Evolutionary conservation across 2,113 vertebrate species (phyloP).

Genomic region (Oryzias curvinotus): DNA sequence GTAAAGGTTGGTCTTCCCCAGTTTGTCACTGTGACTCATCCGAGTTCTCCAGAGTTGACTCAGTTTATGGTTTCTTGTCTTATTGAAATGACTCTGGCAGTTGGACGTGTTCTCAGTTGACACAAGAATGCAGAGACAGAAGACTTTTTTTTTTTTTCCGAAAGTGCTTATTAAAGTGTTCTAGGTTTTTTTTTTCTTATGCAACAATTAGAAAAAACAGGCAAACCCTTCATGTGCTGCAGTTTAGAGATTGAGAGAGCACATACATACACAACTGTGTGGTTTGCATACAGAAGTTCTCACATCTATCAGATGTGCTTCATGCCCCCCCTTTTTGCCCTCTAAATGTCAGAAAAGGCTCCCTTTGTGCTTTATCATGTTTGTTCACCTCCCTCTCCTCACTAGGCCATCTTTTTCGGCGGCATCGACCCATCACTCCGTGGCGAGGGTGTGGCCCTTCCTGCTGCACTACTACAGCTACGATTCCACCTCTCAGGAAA

Average conservation of each 20-base stretch:
- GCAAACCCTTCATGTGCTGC: not conserved
- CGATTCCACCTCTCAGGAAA: conserved; percentile 88
- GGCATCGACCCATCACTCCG: conserved; percentile 93
- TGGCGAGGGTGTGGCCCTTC: conserved; percentile 98
- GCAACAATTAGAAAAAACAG: conserved; percentile 18
- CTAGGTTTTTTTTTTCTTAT: conserved; percentile 4
- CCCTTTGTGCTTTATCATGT: conserved; percentile 14
- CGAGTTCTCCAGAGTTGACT: conserved; percentile 40
- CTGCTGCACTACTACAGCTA: conserved; percentile 93
- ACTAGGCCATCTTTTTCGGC: conserved; percentile 96
- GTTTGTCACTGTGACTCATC: conserved; percentile 52
- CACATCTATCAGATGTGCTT: conserved; percentile 2
- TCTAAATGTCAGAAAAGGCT: not conserved
- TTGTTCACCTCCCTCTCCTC: conserved; percentile 43
- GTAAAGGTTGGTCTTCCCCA: conserved; percentile 15
- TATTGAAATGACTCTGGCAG: conserved; percentile 56
- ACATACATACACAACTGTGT: not conserved
- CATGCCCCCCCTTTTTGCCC: conserved; percentile 14
- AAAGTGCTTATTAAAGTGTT: conserved; percentile 7
- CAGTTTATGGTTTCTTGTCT: conserved; percentile 18
- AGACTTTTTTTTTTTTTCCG: conserved; percentile 10
- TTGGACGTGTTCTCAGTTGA: conserved; percentile 41
- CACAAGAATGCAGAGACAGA: conserved; percentile 4
- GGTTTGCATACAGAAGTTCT: conserved; percentile 16
- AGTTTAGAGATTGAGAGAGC: not conserved